Percentiles rank a stretch among this genome's conserved stretches.
Conservation (phyloP, 2,113 vertebrate species). For the Pardalotus punctatus region DNA sequence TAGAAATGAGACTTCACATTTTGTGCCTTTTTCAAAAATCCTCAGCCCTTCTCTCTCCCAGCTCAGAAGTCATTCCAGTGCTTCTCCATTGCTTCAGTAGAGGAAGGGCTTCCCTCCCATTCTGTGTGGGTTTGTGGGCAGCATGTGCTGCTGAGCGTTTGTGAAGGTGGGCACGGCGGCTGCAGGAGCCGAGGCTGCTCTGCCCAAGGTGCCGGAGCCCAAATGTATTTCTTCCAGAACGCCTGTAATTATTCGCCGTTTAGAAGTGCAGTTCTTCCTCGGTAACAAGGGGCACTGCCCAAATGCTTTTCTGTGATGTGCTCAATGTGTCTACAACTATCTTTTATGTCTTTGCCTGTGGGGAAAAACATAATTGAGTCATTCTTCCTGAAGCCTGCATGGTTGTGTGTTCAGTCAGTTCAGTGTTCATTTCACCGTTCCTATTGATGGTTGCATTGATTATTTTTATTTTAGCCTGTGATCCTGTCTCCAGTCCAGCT, state of each 20-base stretch:
- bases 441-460: constrained; percentile 66
- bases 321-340: constrained; percentile 55
- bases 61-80: neutral
- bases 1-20: neutral
- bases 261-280: constrained; percentile 29
- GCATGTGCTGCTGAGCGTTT: neutral
- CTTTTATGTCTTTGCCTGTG: constrained; percentile 62
- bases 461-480: constrained; percentile 53
- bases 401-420: constrained; percentile 39
- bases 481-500: constrained; percentile 11
- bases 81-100: fast-evolving
- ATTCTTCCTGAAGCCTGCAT: constrained; percentile 43
- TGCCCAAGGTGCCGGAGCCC: neutral
- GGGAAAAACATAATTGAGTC: constrained; percentile 66
- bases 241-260: neutral
- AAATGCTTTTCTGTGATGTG: constrained; percentile 16
- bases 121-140: neutral
- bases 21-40: neutral
- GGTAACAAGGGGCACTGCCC: constrained; percentile 34
- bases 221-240: neutral
- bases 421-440: constrained; percentile 46
- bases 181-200: neutral
- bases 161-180: neutral
- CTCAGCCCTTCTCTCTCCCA: neutral
- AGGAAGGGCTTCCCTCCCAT: neutral